Evolutionary conservation across 1,140 invertebrate genomes (phyloP).

Genomic region (Drosophila nigrodunni): DNA sequence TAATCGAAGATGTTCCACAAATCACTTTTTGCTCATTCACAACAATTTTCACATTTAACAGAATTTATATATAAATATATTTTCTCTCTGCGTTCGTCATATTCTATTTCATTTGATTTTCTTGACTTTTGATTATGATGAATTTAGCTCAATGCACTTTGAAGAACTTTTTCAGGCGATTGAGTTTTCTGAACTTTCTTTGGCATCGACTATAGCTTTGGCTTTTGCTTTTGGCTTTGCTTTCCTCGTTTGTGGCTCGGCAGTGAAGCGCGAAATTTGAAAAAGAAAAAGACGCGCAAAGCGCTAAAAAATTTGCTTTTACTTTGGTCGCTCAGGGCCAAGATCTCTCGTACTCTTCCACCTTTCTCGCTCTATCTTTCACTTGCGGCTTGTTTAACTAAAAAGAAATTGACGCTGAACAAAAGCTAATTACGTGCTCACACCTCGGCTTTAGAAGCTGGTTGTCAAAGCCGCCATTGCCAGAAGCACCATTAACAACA

Average conservation of each 20-base stretch:
- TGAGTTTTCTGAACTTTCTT: constrained; percentile 22
- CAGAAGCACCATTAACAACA: constrained; percentile 9
- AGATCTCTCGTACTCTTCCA: constrained; percentile 1
- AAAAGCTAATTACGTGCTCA: constrained; percentile 59
- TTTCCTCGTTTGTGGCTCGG: constrained; percentile 36
- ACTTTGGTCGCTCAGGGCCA: constrained; percentile 20
- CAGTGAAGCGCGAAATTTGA: constrained; percentile 57
- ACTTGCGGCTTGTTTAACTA: constrained; percentile 28
- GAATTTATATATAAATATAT: constrained; percentile 2
- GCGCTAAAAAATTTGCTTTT: constrained; percentile 34
- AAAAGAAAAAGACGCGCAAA: constrained; percentile 31
- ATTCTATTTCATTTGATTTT: constrained; percentile 9
- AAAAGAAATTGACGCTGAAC: constrained; percentile 53
- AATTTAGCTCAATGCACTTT: constrained; percentile 8
- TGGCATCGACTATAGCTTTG: not conserved
- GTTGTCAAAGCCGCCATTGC: constrained; percentile 51
- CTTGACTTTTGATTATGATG: constrained; percentile 3
- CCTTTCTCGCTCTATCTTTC: not conserved
- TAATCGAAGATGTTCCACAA: constrained; percentile 36
- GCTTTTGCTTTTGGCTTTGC: constrained; percentile 30
- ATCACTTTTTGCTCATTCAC: constrained; percentile 15
- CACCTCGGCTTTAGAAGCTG: constrained; percentile 26
- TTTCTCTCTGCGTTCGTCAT: not conserved
- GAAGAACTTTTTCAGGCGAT: constrained; percentile 4
- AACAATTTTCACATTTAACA: not conserved